Conservation (phyloP, 1,140 invertebrate genomes). For the Cataglyphis hispanica region DNA sequence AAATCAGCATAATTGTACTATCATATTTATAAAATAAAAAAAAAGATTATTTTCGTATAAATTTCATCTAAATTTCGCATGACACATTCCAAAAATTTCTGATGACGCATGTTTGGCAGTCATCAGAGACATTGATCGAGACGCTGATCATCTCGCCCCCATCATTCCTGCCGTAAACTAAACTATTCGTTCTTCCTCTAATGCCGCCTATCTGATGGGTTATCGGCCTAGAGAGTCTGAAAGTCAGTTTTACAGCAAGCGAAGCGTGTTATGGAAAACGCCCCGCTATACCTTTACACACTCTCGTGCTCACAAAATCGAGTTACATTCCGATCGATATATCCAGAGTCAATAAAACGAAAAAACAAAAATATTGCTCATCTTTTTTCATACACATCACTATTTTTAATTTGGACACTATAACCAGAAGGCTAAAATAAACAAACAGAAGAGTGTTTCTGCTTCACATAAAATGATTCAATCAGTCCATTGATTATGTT, state of each 20-base stretch:
- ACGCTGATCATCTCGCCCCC: neutral
- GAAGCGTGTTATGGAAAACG: constrained; percentile 51
- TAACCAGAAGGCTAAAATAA: constrained; percentile 23
- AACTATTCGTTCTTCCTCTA: constrained; percentile 21
- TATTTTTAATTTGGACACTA: constrained; percentile 40
- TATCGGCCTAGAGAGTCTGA: constrained; percentile 52
- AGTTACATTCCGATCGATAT: constrained; percentile 53
- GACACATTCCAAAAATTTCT: constrained; percentile 18
- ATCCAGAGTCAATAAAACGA: constrained; percentile 39
- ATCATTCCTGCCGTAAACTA: constrained; percentile 22
- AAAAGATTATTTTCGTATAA: neutral
- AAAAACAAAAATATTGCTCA: constrained; percentile 10
- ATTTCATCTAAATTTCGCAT: neutral
- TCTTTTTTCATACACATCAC: constrained; percentile 12
- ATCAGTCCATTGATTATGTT: neutral
- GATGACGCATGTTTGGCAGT: constrained; percentile 44
- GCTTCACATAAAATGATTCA: neutral
- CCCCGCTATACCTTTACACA: constrained; percentile 44
- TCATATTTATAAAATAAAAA: neutral
- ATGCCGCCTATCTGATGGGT: constrained; percentile 7
- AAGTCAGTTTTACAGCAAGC: constrained; percentile 47
- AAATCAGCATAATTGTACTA: neutral
- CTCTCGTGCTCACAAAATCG: constrained; percentile 50
- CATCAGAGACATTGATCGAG: constrained; percentile 17
- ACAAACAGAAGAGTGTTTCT: neutral